Base-by-base conservation (phyloP, 2,797 vertebrate species). In the Lepilemur septentrionalis region DNA sequence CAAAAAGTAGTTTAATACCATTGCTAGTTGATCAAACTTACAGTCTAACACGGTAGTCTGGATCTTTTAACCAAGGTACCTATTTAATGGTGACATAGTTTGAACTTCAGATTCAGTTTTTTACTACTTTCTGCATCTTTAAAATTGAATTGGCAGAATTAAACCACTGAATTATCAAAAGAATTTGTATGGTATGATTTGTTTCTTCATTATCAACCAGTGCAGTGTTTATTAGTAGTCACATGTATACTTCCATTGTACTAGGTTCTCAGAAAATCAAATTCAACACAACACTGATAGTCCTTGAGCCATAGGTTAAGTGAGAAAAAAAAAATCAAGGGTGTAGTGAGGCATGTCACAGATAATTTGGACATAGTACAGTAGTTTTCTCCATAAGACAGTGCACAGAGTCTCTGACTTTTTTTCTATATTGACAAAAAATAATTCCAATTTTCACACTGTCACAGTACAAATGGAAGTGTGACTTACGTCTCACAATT, bases 401-500 rank as follows among this genome's bases (percentile, higher is more conserved):
- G 72, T 87, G 50, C 41, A 72, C 20, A n/a, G 41, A 80, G 25
- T 83, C 82, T 86, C 70, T 87, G 78, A 32, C 32, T 83, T 86
- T 94, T 61, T 95, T 91, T 61, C 91, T 85, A 38, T 97, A 97
- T 97, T 96, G 97, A 96, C 96, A 93, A 97, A 97, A 97, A 94
- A 93, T 97, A 94, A 97, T 96, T 98, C 83, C 96, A 97, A 96
- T 98, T 94, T 97, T 98, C 95, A 96, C 83, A 96, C 95, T 97
- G 97, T 97, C 97, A 96, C 69, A 81, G 87, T 43, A 67, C 86
- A 97, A 96, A 97, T 97, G 76, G 93, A 97, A 97, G 83, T 87
- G 94, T 96, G 93, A 97, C 97, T 98, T 97, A 98, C 15, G 50
- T 94, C 83, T 95, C 96, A 69, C 78, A 91, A 96, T 98, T 97